Conservation (phyloP, 2,797 vertebrate genomes). For the Manis javanica region DNA sequence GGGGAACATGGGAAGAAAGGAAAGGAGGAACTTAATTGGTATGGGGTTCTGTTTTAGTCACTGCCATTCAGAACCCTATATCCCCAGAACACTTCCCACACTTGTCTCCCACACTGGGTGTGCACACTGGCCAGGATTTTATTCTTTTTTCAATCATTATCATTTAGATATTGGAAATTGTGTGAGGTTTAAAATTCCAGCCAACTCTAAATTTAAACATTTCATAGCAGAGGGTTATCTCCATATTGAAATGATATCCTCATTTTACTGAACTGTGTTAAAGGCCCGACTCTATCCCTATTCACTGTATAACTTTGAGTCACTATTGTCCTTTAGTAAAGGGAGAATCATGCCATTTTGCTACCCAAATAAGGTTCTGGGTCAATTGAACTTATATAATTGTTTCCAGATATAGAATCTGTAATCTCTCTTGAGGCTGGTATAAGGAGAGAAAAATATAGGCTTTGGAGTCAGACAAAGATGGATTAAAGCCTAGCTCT, state of each 20-base stretch:
- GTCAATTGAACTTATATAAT: background rate
- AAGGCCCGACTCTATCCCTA: background rate
- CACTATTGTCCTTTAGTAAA: background rate
- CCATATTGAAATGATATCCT: background rate
- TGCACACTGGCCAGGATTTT: background rate
- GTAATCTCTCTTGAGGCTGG: background rate
- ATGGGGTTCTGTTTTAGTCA: background rate
- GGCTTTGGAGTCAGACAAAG: background rate
- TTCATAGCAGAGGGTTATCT: background rate
- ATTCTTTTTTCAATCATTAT: background rate
- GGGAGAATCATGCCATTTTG: background rate
- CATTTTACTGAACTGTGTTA: background rate
- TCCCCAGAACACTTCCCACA: background rate
- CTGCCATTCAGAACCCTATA: background rate
- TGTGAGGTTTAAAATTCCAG: background rate
- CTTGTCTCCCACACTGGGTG: background rate
- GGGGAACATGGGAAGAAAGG: background rate
- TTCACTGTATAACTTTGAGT: background rate
- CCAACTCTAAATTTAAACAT: background rate
- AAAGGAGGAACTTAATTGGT: background rate
- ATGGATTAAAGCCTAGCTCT: background rate
- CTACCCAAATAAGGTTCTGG: background rate
- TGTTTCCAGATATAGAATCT: conserved; percentile 23
- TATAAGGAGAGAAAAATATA: background rate
- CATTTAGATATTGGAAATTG: background rate